Base-by-base conservation (phyloP, 2,888 invertebrate genomes). In the Drosophila acutilabella region DNA sequence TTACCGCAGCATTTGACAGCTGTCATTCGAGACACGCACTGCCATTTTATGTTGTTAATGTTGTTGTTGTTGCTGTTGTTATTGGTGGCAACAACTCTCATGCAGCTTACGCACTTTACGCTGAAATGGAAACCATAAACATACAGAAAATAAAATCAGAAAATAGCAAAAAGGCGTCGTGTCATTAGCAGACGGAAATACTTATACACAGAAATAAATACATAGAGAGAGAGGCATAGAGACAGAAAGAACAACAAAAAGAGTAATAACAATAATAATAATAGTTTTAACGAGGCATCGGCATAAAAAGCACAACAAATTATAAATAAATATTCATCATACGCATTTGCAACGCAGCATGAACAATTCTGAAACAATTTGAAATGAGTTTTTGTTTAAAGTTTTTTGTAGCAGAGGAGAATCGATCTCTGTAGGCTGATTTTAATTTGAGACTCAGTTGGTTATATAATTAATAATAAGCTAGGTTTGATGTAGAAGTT, bases 81-180 rank as follows among this genome's bases (percentile, higher is more conserved):
- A 36, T 47, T 47, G 47, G 13, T 47, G 52, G 48, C 30, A 53
- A 7, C n/a, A 47, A 18, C 57, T 26, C 42, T 74, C 72, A 56
- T 84, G 83, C 88, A 81, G 81, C 84, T 81, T 86, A 81, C 87
- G 87, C 89, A 87, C 75, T 81, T 74, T 81, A 54, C 72, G 70
- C 64, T 61, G 67, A 73, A 85, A 78, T 74, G 51, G 66, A 74
- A 79, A 71, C 58, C 71, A 69, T 51, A 74, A 71, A 69, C 60
- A 71, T 68, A 61, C 53, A 36, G 38, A 44, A 16, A 40, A 6
- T 38, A 36, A 56, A 44, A 53, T 20, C 40, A 57, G n/a, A 68
- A 60, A 61, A 64, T n/a, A 56, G 40, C 67, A 77, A 62, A 57
- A 45, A 69, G 59, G 42, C 62, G 16, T 73, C 50, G 57, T 72